Evolutionary conservation across 2,888 invertebrate genomes (phyloP), one percentile per base, ranked within the genome.

Genomic region (Amiota minor): DNA sequence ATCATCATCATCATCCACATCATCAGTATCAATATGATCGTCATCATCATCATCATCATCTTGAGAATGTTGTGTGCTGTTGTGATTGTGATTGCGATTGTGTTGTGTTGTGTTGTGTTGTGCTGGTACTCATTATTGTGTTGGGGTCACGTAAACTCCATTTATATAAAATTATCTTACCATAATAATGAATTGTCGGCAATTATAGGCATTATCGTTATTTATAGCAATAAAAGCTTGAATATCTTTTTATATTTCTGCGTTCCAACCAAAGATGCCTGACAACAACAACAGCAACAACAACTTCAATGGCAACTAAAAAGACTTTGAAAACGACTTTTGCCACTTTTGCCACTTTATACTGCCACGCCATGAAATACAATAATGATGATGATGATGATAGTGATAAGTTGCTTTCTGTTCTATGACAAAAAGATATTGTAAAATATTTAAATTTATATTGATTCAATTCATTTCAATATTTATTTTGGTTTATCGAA

Each of bases 201-300:
- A 89, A 88, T 88, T 88, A 88, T 88, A 86, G 88, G 88, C 87
- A 88, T 89, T 89, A 89, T 89, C 88, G 87, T 89, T 89, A 88
- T 88, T 88, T 88, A 88, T 89, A 86, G 89, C 87, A 81, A 82
- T 86, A 83, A 86, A 84, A 80, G 78, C 78, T 74, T 77, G 67
- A 49, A 53, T 68, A 68, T 68, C 20, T 59, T 59, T 35, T 59
- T 59, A 16, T n/a, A 9, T 23, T 14, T 23, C 16, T 45, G 18
- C 47, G 64, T 47, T 46, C 20, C 45, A 35, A 35, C 35, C 2
- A 35, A 23, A 35, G 35, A 35, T 35, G 35, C 35, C 35, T 35
- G 35, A 35, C 35, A 35, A 35, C 35, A 8, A 35, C 35, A 35
- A 35, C 35, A 6, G 35, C 35, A 35, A 35, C 6, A 6, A 8